These are phyloP conservation scores for Drosophila silvestris DNA, from an alignment of 2,888 invertebrate species.

Conservation along the genomic window DNA sequence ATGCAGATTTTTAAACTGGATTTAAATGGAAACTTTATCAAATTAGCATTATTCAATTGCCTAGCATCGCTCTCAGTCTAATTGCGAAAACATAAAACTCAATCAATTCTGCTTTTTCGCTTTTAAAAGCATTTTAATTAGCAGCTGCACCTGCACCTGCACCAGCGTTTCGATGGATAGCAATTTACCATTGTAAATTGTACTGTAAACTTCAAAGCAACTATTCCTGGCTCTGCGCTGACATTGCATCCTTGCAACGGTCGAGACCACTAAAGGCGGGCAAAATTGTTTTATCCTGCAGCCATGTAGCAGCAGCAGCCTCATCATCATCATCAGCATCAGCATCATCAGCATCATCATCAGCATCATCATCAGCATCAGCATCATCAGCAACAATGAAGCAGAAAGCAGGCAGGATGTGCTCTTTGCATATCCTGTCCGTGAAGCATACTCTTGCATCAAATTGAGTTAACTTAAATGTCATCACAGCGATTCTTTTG, in stretches of 20 bases:
- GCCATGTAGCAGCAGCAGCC: background rate
- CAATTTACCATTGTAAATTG: slow-evolving; percentile 8
- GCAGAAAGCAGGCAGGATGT: slow-evolving; percentile 1
- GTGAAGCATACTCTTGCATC: slow-evolving; percentile 16
- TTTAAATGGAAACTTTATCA: background rate
- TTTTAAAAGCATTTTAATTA: slow-evolving; percentile 33
- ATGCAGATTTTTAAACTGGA: background rate
- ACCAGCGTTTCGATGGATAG: background rate
- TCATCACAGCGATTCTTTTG: slow-evolving; percentile 14
- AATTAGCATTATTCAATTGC: slow-evolving; percentile 1
- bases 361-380: background rate
- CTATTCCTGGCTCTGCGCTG: slow-evolving; percentile 15
- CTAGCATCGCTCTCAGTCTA: background rate
- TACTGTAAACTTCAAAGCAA: slow-evolving; percentile 14
- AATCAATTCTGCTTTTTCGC: slow-evolving; percentile 32
- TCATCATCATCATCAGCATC: background rate
- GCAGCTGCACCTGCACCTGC: slow-evolving; percentile 18
- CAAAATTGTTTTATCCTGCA: background rate
- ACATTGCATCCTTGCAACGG: background rate
- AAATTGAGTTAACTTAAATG: slow-evolving; percentile 37
- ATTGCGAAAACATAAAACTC: slow-evolving; percentile 24
- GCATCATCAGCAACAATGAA: background rate
- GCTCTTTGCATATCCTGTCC: slow-evolving; percentile 6
- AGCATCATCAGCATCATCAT: background rate
- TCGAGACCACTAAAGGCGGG: background rate